These are phyloP conservation scores for Hydractinia symbiolongicarpus DNA, from an alignment of 30 jellyfish, hydroid and myxozoan species.

Conservation along the genomic window DNA sequence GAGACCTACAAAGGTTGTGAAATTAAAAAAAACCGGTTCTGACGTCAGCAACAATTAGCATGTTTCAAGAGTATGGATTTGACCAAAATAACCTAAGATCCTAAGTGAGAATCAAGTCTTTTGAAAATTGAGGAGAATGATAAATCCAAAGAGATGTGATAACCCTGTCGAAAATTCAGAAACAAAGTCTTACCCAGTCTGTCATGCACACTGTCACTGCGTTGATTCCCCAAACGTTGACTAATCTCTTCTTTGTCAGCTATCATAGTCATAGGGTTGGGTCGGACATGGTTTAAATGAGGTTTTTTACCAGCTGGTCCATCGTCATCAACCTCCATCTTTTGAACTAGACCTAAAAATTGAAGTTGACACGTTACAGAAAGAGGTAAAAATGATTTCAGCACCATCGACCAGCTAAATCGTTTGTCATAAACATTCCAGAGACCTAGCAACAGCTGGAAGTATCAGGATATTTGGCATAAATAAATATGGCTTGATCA, in stretches of 20 bases:
- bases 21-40: too few relatives aligned
- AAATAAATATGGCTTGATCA: too few relatives aligned
- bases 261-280: slow-evolving; percentile 8
- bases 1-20: too few relatives aligned
- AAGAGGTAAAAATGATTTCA: not conserved
- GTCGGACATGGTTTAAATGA: not conserved
- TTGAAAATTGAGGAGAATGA: too few relatives aligned
- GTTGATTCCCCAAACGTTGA: not conserved
- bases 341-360: slow-evolving; percentile 1
- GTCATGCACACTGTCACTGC: not conserved
- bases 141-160: too few relatives aligned
- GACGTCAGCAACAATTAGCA: too few relatives aligned
- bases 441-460: not conserved
- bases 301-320: slow-evolving; percentile 29
- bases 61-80: too few relatives aligned
- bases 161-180: too few relatives aligned
- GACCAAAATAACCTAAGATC: too few relatives aligned
- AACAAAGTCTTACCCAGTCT: not conserved
- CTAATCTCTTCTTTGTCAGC: slow-evolving; percentile 26
- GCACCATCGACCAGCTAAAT: not conserved
- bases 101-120: too few relatives aligned
- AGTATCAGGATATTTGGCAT: too few relatives aligned
- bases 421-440: not conserved
- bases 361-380: not conserved
- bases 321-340: slow-evolving; percentile 21